Conservation (phyloP, 1,140 invertebrate species). For the Cydia splendana region DNA sequence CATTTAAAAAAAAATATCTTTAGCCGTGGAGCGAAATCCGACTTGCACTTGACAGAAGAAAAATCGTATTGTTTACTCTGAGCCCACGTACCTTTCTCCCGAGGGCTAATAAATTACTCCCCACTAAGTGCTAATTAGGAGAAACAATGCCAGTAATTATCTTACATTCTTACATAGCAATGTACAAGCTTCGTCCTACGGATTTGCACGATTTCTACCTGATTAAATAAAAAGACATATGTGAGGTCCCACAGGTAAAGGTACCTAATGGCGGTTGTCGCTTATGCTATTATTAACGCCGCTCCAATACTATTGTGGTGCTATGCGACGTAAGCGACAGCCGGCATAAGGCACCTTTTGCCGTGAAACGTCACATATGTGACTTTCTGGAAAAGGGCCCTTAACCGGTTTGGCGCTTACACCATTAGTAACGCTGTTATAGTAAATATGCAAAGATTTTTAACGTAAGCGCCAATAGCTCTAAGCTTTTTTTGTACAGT, state of each 20-base stretch:
- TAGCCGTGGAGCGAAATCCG: too few species aligned
- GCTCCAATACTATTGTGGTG: too few species aligned
- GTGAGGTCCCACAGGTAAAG: neutral
- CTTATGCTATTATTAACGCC: too few species aligned
- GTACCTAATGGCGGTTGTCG: too few species aligned
- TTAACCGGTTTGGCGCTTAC: neutral
- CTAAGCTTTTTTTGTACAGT: neutral
- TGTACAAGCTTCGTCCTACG: neutral
- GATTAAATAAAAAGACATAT: neutral
- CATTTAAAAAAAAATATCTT: too few species aligned
- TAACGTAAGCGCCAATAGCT: neutral
- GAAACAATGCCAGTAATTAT: conserved; percentile 5
- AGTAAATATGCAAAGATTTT: neutral
- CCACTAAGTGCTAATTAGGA: conserved; percentile 3
- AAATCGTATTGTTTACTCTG: neutral
- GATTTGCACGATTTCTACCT: neutral
- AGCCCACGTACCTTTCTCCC: neutral
- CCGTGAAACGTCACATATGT: too few species aligned
- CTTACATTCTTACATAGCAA: neutral
- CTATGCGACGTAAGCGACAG: too few species aligned
- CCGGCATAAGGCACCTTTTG: too few species aligned
- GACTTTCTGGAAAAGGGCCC: neutral
- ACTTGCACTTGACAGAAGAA: neutral
- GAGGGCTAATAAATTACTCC: neutral
- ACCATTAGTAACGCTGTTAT: neutral